phyloP scores from a whole-genome alignment of 2,888 invertebrate species.

The Scaptomyza polygonia region DNA sequence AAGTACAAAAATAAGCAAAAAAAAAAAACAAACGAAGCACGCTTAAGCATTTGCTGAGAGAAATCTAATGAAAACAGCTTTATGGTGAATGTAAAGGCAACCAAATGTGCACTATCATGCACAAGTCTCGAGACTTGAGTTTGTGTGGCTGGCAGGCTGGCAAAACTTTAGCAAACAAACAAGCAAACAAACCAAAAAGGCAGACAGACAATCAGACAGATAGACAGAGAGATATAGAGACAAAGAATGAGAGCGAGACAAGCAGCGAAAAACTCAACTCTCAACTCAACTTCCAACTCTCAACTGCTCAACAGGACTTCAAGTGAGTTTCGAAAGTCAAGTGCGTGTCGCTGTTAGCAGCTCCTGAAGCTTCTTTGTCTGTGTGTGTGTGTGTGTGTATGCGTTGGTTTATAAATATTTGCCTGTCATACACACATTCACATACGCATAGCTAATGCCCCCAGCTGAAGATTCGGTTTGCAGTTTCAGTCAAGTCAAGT shows the following conservation, averaged over 20 bases:
- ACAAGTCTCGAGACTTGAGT: slow-evolving; percentile 15
- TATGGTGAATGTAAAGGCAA: slow-evolving; percentile 36
- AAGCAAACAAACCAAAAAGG: slow-evolving; percentile 49
- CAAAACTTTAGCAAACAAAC: slow-evolving; percentile 61
- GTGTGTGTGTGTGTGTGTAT: slow-evolving; percentile 20
- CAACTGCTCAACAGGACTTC: slow-evolving; percentile 63
- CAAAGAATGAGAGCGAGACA: slow-evolving; percentile 29
- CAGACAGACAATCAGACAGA: slow-evolving; percentile 9
- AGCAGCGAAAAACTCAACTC: slow-evolving; percentile 29
- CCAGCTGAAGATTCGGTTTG: slow-evolving; percentile 19
- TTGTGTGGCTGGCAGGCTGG: slow-evolving; percentile 37
- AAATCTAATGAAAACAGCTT: slow-evolving; percentile 66
- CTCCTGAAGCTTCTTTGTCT: slow-evolving; percentile 51
- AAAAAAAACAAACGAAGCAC: not conserved
- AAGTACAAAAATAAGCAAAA: slow-evolving; percentile 1
- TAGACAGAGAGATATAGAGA: slow-evolving; percentile 1
- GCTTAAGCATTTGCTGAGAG: slow-evolving; percentile 52
- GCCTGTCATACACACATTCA: slow-evolving; percentile 34
- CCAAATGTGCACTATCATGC: slow-evolving; percentile 67
- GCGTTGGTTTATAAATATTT: slow-evolving; percentile 74
- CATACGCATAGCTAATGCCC: slow-evolving; percentile 19
- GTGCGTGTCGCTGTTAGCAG: slow-evolving; percentile 74
- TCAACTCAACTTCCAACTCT: slow-evolving; percentile 47
- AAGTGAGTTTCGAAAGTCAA: slow-evolving; percentile 77
- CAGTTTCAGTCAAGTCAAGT: too few species aligned